phyloP scores from a whole-genome alignment of 1,140 invertebrate species.

The Colletes latitarsis region DNA sequence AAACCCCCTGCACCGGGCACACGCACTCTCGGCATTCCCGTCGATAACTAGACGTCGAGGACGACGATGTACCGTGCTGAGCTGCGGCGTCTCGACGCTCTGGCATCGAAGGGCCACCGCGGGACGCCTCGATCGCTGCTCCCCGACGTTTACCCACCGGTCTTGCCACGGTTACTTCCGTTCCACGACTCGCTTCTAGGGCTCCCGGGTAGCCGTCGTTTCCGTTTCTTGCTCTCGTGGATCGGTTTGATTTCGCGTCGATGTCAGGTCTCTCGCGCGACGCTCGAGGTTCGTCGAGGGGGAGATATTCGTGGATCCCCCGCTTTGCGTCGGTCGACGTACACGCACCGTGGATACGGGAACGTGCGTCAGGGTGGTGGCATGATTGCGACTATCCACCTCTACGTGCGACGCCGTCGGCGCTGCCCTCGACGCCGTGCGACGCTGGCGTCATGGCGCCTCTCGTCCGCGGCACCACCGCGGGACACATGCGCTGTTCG shows the following conservation, averaged over 20 bases:
- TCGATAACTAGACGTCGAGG: neutral
- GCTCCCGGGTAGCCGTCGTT: neutral
- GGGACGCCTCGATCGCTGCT: conserved; percentile 28
- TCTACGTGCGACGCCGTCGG: conserved; percentile 54
- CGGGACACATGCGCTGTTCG: conserved; percentile 68
- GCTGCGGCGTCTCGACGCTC: conserved; percentile 51
- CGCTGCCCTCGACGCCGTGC: conserved; percentile 61
- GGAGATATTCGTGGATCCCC: neutral
- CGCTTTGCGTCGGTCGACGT: conserved; percentile 19
- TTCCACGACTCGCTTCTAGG: neutral
- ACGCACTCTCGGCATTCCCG: conserved; percentile 11
- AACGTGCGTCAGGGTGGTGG: conserved; percentile 77
- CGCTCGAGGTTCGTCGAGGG: neutral
- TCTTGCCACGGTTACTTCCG: neutral
- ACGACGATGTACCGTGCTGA: conserved; percentile 57
- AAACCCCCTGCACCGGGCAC: conserved; percentile 17
- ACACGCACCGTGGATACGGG: conserved; percentile 66
- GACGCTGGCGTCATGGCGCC: conserved; percentile 69
- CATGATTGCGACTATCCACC: conserved; percentile 77
- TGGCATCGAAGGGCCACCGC: conserved; percentile 59
- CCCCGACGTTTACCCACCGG: conserved; percentile 7
- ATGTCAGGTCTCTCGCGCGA: too few relatives aligned
- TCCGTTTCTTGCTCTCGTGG: neutral
- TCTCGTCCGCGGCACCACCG: conserved; percentile 35
- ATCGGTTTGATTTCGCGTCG: neutral